A percentile compares a stretch with the other conserved stretches of the same genome.
These are phyloP conservation scores for Drosophila truncata DNA, from an alignment of 1,140 invertebrate genomes.

Conservation along the genomic window DNA sequence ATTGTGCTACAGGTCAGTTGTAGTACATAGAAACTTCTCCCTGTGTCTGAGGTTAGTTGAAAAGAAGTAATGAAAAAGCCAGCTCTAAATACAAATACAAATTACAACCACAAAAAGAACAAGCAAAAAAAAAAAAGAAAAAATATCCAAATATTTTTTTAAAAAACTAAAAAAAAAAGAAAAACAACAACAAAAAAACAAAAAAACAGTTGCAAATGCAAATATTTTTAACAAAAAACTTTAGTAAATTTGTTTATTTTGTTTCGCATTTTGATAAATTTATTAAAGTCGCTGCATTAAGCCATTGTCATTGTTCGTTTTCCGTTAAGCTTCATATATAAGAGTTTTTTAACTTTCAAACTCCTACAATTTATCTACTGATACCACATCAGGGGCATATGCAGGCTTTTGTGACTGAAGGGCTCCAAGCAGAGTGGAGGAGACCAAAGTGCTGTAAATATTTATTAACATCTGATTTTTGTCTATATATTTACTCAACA, in stretches of 20 bases:
- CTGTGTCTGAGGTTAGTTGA: constrained; percentile 97
- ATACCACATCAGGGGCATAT: constrained; percentile 16
- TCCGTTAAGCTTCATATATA: constrained; percentile 37
- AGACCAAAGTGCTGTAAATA: not conserved
- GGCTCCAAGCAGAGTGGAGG: not conserved
- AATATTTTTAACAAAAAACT: constrained; percentile 63
- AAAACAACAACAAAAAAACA: constrained; percentile 50
- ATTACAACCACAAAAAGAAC: constrained; percentile 70
- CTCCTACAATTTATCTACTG: constrained; percentile 21
- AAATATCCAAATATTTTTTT: constrained; percentile 25
- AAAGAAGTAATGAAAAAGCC: constrained; percentile 87
- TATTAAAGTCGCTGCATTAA: constrained; percentile 60
- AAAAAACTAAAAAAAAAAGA: constrained; percentile 43
- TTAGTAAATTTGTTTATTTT: constrained; percentile 64
- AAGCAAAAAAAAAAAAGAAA: constrained; percentile 60
- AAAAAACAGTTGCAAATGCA: constrained; percentile 59
- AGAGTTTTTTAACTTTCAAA: constrained; percentile 22
- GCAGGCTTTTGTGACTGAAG: constrained; percentile 8
- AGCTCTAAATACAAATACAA: constrained; percentile 87
- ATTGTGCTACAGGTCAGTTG: constrained; percentile 99
- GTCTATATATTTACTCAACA: too few species aligned
- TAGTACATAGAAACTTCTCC: constrained; percentile 99
- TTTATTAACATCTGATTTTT: not conserved
- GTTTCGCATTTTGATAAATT: constrained; percentile 69
- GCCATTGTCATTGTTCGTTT: constrained; percentile 50